Percentiles rank a stretch among this genome's conserved stretches.
Evolutionary conservation across 2,797 vertebrate genomes (phyloP).

Genomic region (Schizopygopsis pylzovi): DNA sequence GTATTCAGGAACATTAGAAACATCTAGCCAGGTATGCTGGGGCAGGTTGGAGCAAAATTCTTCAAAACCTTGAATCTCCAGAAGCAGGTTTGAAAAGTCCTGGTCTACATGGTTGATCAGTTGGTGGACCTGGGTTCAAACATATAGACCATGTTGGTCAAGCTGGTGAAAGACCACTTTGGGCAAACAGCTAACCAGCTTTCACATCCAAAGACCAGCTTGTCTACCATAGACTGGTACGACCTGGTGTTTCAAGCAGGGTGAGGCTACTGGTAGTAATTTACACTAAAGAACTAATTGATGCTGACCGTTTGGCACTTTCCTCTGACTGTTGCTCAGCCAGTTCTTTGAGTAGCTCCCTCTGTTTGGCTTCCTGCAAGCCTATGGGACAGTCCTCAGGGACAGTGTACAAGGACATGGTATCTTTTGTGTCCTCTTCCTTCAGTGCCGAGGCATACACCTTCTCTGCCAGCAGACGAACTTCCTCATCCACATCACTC

Average conservation of each 20-base stretch:
- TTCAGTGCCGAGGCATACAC: slow-evolving; percentile 91
- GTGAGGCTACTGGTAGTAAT: not conserved
- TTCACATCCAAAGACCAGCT: not conserved
- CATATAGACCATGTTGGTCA: not conserved
- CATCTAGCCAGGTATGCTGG: not conserved
- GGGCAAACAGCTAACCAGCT: not conserved
- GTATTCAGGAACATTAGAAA: not conserved
- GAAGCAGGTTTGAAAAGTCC: not conserved
- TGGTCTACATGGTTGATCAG: not conserved
- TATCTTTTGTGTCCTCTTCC: slow-evolving; percentile 90
- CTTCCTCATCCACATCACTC: slow-evolving; percentile 86
- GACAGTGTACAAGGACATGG: slow-evolving; percentile 87
- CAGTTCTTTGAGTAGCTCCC: slow-evolving; percentile 89
- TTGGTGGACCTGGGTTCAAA: not conserved
- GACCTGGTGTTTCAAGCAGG: not conserved
- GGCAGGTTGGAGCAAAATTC: not conserved
- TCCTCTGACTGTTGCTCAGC: slow-evolving; percentile 89
- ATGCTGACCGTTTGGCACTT: slow-evolving; percentile 79
- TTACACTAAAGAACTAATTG: not conserved
- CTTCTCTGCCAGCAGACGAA: slow-evolving; percentile 89
- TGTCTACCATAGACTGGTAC: not conserved
- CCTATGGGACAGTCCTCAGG: slow-evolving; percentile 96
- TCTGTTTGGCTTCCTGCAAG: slow-evolving; percentile 88
- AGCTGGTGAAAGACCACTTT: not conserved
- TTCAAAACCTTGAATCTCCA: not conserved